phyloP scores from a whole-genome alignment of 2,113 vertebrate genomes.

The Pelecanus crispus region DNA sequence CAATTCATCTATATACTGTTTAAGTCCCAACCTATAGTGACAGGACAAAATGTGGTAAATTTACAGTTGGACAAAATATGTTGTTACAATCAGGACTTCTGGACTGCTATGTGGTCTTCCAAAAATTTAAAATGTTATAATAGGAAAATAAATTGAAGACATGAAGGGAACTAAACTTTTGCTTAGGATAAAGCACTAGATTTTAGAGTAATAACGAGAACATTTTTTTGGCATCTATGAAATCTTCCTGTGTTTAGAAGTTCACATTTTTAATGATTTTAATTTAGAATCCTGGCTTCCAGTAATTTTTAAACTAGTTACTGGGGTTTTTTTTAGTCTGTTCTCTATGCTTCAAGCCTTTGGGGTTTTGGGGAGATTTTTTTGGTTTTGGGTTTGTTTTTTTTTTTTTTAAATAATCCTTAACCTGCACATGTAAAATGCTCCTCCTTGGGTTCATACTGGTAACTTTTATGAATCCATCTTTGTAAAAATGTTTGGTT shows the following conservation, averaged over 20 bases:
- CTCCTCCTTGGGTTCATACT: not conserved
- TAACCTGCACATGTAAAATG: not conserved
- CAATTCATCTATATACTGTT: not conserved
- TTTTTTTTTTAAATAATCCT: not conserved
- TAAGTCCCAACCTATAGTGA: not conserved
- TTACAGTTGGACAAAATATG: not conserved
- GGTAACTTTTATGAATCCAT: not conserved
- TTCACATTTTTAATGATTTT: not conserved
- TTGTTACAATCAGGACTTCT: not conserved
- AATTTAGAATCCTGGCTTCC: not conserved
- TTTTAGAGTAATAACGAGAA: not conserved
- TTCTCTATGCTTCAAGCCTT: not conserved
- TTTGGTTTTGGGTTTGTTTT: too few relatives aligned
- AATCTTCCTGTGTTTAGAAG: not conserved
- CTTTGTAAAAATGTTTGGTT: not conserved
- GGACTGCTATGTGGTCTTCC: not conserved
- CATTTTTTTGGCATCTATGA: not conserved
- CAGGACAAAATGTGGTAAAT: not conserved
- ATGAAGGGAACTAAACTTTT: not conserved
- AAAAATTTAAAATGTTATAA: not conserved
- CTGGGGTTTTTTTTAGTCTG: not conserved
- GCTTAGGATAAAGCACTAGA: not conserved
- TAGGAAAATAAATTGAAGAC: not conserved
- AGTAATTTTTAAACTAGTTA: not conserved
- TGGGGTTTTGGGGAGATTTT: too few relatives aligned